Evolutionary conservation across 2,888 invertebrate species (phyloP), one percentile per base, ranked within the genome.

Genomic region (Steromphala cineraria): DNA sequence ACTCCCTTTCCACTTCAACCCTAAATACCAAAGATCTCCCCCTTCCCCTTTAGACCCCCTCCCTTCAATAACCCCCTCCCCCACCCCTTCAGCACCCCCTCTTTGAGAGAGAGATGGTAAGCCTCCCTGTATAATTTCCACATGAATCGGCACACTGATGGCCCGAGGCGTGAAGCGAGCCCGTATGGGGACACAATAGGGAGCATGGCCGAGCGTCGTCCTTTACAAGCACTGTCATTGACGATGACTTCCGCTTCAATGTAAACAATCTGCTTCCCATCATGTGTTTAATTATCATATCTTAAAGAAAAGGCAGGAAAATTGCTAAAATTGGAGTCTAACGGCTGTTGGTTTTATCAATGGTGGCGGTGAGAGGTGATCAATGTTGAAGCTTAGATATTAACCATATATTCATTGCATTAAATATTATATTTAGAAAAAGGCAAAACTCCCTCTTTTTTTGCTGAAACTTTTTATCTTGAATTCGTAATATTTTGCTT

Each of bases 261-360:
- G 62, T 62, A 62, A 62, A 62, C 62, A 62, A 62, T 62, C 62
- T 62, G 24, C 28, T 62, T 28, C 28, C 28, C 62, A 62, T 62
- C 62, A 62, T 62, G 28, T 28, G 28, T 62, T 62, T 62, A 62
- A 62, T 62, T 62, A 62, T 62, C 62, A 62, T 24, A 28, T 62
- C 28, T 62, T 62, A 62, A 62, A 62, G 62, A 62, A 62, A 62
- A 62, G 28, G 62, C 62, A 28, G 62, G 62, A 62, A 62, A 62
- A 62, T 62, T 62, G 28, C 62, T 62, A 24, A 62, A 62, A 62
- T 62, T 62, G 24, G 46, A 62, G 62, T 28, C 62, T 62, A 24
- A 28, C 24, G 62, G 62, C 28, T 62, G 62, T 62, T 62, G 24
- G 62, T 62, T 62, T 28, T 13, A 17, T 62, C 62, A 62, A 28